Evolutionary conservation across 2,888 invertebrate genomes (phyloP).

Genomic region (Heteromurus nitidus): DNA sequence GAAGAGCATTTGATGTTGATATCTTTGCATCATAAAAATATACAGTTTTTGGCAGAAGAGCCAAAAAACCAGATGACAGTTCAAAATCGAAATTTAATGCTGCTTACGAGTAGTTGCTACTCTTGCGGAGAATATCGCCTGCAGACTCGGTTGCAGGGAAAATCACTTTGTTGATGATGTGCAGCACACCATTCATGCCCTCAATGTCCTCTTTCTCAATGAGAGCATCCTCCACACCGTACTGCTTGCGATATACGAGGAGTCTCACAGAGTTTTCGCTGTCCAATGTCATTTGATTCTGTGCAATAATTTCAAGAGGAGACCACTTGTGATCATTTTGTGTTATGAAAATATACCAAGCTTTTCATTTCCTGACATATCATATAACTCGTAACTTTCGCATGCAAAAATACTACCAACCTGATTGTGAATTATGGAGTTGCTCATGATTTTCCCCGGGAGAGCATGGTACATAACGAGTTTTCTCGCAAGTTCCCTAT

Average conservation of each 20-base stretch:
- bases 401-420: no score
- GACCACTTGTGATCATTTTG: no score
- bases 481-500: slow-evolving; percentile 75
- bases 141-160: slow-evolving; percentile 76
- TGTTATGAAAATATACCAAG: neutral
- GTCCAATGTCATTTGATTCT: slow-evolving; percentile 76
- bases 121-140: slow-evolving; percentile 75
- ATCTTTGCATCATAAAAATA: neutral
- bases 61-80: no score
- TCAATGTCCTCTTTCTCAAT: slow-evolving; percentile 76
- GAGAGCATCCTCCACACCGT: slow-evolving; percentile 77
- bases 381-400: no score
- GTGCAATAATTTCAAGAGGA: no score
- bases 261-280: slow-evolving; percentile 75
- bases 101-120: slow-evolving; percentile 76
- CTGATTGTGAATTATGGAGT: slow-evolving; percentile 76
- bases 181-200: slow-evolving; percentile 77
- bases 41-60: no score
- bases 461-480: slow-evolving; percentile 77
- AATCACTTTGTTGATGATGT: slow-evolving; percentile 77
- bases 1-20: neutral
- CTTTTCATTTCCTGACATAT: no score
- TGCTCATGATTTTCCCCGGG: slow-evolving; percentile 75
- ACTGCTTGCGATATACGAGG: slow-evolving; percentile 76
- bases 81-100: no score